Conservation (phyloP, 2,797 vertebrate species). For the Astyanax mexicanus region DNA sequence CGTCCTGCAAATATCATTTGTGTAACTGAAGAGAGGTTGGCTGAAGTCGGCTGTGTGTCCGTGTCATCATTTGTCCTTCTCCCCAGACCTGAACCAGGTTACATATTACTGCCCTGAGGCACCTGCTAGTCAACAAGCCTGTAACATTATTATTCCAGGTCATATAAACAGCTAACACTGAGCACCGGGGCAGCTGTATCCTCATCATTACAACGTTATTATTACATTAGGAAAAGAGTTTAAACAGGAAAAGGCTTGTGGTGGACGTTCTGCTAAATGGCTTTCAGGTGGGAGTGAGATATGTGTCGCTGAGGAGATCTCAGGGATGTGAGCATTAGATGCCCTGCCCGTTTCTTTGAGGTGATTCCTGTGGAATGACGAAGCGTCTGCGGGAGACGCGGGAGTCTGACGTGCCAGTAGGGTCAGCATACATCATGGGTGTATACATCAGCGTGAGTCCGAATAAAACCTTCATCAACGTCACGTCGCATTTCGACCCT, state of each 20-base stretch:
- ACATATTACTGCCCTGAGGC: conserved; percentile 10
- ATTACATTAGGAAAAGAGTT: no score
- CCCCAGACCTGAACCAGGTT: not conserved
- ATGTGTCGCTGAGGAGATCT: conserved; percentile 3
- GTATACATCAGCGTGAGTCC: not conserved
- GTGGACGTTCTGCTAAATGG: conserved; percentile 3
- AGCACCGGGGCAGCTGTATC: conserved; percentile 25
- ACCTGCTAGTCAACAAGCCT: conserved; percentile 15
- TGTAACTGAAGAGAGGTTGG: conserved; percentile 1
- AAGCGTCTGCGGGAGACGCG: conserved; percentile 19
- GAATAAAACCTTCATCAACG: conserved; percentile 1
- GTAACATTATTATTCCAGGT: conserved; percentile 14
- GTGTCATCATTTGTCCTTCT: conserved; percentile 16
- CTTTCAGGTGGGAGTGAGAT: conserved; percentile 35
- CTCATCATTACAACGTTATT: not conserved
- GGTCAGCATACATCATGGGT: not conserved
- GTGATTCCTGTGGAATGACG: conserved; percentile 9
- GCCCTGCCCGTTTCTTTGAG: not conserved
- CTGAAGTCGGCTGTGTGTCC: not conserved
- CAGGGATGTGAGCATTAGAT: no score
- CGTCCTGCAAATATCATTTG: not conserved
- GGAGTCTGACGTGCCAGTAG: not conserved
- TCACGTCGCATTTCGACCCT: conserved; percentile 22
- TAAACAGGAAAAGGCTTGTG: conserved; percentile 32
- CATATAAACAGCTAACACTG: conserved; percentile 33